Conservation (phyloP, 2,113 vertebrate species). For the Anser brachyrhynchus region DNA sequence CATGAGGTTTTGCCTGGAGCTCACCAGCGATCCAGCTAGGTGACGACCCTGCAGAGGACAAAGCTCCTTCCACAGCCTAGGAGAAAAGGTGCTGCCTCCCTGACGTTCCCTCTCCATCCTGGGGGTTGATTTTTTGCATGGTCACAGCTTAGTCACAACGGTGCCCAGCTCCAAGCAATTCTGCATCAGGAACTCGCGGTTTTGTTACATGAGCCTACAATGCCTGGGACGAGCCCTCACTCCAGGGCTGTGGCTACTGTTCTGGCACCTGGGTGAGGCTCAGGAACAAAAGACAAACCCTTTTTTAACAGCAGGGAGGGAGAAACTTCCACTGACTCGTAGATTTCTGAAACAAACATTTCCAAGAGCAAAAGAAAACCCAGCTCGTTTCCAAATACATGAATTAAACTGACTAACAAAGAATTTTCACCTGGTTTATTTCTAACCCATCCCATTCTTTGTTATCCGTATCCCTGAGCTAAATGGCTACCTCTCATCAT, state of each 20-base stretch:
- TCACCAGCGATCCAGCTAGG: background rate
- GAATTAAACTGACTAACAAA: background rate
- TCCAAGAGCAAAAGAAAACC: background rate
- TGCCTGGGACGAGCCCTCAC: background rate
- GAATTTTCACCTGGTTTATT: background rate
- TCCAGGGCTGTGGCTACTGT: background rate
- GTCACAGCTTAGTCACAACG: background rate
- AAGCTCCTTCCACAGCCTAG: background rate
- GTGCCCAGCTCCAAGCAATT: background rate
- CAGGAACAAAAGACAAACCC: background rate
- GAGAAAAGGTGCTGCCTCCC: background rate
- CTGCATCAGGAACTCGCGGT: background rate
- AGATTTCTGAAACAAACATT: background rate
- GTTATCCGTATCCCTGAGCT: background rate
- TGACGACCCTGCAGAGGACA: background rate
- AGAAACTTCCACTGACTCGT: background rate
- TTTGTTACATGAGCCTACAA: background rate
- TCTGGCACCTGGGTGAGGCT: background rate
- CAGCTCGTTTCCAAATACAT: background rate
- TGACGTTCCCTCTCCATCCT: accelerated
- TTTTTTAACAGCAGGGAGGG: background rate
- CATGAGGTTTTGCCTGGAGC: background rate
- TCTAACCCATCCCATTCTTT: background rate
- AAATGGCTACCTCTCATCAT: background rate
- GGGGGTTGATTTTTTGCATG: background rate